A percentile compares a stretch with the other conserved stretches of the same genome.
Conservation (phyloP, 2,797 vertebrate genomes). For the Nannoperca obscura region DNA sequence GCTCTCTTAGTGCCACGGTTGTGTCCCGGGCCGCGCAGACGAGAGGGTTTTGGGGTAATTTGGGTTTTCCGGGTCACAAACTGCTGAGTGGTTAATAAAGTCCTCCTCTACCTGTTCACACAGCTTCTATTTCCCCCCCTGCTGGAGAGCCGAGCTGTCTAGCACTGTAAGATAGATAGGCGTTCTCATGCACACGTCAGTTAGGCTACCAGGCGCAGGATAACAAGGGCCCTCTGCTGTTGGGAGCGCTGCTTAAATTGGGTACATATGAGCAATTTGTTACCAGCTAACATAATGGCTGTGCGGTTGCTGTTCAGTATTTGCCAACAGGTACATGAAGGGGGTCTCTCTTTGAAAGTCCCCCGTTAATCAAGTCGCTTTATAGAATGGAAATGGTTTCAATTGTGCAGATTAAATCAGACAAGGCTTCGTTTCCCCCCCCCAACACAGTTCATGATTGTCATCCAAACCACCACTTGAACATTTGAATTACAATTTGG, state of each 20-base stretch:
- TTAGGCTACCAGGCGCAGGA: constrained; percentile 61
- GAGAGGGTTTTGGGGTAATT: constrained; percentile 83
- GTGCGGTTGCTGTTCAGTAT: constrained; percentile 77
- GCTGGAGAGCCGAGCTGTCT: constrained; percentile 71
- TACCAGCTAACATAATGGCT: constrained; percentile 79
- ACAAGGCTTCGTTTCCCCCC: constrained; percentile 5
- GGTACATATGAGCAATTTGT: constrained; percentile 84
- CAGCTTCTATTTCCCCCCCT: constrained; percentile 71
- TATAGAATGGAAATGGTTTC: constrained; percentile 61
- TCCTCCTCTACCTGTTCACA: constrained; percentile 83
- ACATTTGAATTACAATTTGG: constrained; percentile 26
- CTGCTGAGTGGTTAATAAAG: constrained; percentile 86
- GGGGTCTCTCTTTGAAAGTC: constrained; percentile 71
- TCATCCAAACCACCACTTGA: constrained; percentile 41
- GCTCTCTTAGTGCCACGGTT: constrained; percentile 65
- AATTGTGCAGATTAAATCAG: constrained; percentile 57
- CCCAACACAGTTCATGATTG: background rate
- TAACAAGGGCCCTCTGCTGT: constrained; percentile 72
- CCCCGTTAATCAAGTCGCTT: constrained; percentile 58
- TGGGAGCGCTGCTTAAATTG: constrained; percentile 74
- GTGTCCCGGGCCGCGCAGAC: constrained; percentile 71
- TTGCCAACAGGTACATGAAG: constrained; percentile 77
- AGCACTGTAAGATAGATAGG: constrained; percentile 72
- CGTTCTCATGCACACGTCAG: constrained; percentile 69
- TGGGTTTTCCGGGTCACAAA: constrained; percentile 86